phyloP scores from a whole-genome alignment of 1,140 invertebrate species.

The Drepana arcuata region DNA sequence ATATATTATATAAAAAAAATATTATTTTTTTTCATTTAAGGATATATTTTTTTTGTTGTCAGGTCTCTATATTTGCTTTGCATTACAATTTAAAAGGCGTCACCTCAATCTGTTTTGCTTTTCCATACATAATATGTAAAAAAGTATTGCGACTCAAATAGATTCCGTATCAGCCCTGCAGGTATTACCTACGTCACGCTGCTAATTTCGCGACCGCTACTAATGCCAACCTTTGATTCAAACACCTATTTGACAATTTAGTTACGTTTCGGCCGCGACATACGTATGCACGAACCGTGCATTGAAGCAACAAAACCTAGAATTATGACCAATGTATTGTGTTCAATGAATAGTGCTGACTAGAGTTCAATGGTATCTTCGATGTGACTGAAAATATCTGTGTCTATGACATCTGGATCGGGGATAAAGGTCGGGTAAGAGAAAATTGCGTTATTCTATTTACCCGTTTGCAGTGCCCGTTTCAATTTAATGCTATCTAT shows the following conservation, averaged over 20 bases:
- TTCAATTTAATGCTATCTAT: conserved; percentile 15
- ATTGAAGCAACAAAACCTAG: too few relatives aligned
- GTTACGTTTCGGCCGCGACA: conserved; percentile 33
- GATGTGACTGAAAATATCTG: conserved; percentile 10
- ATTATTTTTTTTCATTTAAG: too few relatives aligned
- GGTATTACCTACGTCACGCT: conserved; percentile 21
- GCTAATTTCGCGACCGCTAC: conserved; percentile 27
- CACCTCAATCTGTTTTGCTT: not conserved
- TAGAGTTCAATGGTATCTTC: too few relatives aligned
- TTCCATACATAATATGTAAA: not conserved
- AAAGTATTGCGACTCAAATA: too few relatives aligned
- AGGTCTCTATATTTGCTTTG: too few relatives aligned
- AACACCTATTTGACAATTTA: conserved; percentile 49
- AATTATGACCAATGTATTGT: too few relatives aligned
- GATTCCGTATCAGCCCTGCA: conserved; percentile 9
- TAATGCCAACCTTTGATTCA: conserved; percentile 46
- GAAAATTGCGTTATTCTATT: conserved; percentile 13
- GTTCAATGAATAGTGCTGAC: too few relatives aligned
- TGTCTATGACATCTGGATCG: conserved; percentile 5
- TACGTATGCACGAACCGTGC: too few relatives aligned
- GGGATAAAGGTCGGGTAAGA: conserved; percentile 11
- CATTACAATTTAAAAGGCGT: too few relatives aligned
- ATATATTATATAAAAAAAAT: too few relatives aligned
- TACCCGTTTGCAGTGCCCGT: conserved; percentile 4
- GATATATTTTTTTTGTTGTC: too few relatives aligned